Conservation (phyloP, 2,888 invertebrate genomes). For the Drosophila siamana region DNA sequence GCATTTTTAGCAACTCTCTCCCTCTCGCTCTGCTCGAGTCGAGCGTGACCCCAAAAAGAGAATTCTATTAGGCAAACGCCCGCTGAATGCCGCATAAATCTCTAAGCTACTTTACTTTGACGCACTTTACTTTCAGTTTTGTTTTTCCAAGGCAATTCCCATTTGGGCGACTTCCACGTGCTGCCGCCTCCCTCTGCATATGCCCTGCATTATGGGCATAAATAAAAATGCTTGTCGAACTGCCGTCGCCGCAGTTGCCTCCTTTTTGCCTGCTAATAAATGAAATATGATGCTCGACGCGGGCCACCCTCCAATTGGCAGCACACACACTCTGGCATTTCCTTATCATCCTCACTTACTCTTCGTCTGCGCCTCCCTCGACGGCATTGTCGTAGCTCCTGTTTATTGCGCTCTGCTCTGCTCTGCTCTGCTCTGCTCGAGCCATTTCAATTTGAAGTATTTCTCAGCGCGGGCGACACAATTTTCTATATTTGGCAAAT, state of each 20-base stretch:
- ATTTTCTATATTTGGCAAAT: slow-evolving; percentile 81
- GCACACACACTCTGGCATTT: not conserved
- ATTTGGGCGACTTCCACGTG: slow-evolving; percentile 64
- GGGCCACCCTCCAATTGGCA: slow-evolving; percentile 44
- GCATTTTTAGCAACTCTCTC: slow-evolving; percentile 37
- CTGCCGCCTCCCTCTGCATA: slow-evolving; percentile 66
- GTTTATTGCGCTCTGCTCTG: too few species aligned
- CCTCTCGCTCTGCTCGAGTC: not conserved
- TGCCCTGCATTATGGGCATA: slow-evolving; percentile 83
- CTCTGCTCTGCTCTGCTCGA: too few species aligned
- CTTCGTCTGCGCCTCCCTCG: too few species aligned
- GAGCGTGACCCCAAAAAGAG: slow-evolving; percentile 7
- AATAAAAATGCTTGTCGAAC: slow-evolving; percentile 73
- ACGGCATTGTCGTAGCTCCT: slow-evolving; percentile 73
- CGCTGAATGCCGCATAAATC: slow-evolving; percentile 74
- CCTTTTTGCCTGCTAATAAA: slow-evolving; percentile 72
- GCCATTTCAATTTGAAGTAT: slow-evolving; percentile 75
- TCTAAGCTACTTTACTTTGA: slow-evolving; percentile 75
- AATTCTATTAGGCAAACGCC: slow-evolving; percentile 69
- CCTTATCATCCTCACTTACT: not conserved
- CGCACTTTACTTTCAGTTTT: slow-evolving; percentile 50
- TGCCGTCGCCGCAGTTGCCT: slow-evolving; percentile 11
- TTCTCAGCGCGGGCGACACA: slow-evolving; percentile 67
- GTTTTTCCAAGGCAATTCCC: slow-evolving; percentile 71
- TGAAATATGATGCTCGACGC: slow-evolving; percentile 79